Evolutionary conservation across 1,140 invertebrate species (phyloP).

Genomic region (Tribolium madens): DNA sequence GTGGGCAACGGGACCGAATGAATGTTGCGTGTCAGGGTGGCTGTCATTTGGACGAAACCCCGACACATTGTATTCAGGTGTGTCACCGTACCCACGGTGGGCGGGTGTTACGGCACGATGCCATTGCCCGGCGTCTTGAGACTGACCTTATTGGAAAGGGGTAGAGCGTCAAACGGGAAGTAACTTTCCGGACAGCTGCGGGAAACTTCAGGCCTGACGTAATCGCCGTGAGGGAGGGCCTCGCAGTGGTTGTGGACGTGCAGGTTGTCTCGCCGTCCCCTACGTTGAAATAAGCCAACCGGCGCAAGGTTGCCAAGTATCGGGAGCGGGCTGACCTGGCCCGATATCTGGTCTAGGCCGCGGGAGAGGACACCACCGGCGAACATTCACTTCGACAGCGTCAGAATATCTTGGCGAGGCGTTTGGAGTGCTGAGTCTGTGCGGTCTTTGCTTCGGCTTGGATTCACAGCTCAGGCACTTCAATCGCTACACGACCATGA

Average conservation of each 20-base stretch:
- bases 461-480: neutral
- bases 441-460: neutral
- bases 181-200: neutral
- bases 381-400: neutral
- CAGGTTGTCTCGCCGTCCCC: neutral
- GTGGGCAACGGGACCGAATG: neutral
- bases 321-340: neutral
- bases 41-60: neutral
- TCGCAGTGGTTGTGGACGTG: no score
- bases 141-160: neutral
- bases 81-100: neutral
- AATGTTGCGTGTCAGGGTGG: neutral
- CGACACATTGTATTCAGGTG: neutral
- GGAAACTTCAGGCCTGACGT: neutral
- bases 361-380: neutral
- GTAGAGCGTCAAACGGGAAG: neutral
- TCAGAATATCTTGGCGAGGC: neutral
- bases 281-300: neutral
- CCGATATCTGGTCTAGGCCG: neutral
- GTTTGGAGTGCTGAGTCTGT: neutral
- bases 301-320: neutral
- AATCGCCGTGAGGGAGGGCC: no score
- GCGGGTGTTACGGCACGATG: neutral
- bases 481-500: neutral
- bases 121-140: neutral